Evolutionary conservation across 2,113 vertebrate genomes (phyloP).

Genomic region (Plestiodon gilberti): DNA sequence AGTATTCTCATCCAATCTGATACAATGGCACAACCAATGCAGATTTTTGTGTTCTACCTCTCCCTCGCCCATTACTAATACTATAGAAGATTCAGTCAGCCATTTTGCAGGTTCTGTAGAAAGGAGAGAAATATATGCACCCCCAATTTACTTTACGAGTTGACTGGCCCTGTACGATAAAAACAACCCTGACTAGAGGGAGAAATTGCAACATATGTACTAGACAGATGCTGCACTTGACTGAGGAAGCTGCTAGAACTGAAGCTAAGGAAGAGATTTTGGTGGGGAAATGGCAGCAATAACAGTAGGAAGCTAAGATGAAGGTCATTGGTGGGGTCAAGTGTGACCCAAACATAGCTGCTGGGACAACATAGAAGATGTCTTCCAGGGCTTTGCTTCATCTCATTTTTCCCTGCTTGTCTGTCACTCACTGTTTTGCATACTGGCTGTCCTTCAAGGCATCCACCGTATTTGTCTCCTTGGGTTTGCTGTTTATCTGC

Average conservation of each 20-base stretch:
- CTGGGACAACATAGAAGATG: slow-evolving; percentile 65
- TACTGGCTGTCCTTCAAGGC: slow-evolving; percentile 64
- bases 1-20: background rate
- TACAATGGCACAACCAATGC: background rate
- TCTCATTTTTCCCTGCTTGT: slow-evolving; percentile 68
- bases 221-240: slow-evolving; percentile 11
- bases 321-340: slow-evolving; percentile 69
- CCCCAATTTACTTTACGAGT: background rate
- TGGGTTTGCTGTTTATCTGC: slow-evolving; percentile 69
- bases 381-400: slow-evolving; percentile 67
- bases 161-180: background rate
- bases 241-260: slow-evolving; percentile 34
- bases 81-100: background rate
- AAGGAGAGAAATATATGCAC: background rate
- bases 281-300: slow-evolving; percentile 46
- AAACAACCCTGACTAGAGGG: background rate
- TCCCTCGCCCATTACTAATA: background rate
- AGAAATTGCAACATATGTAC: background rate
- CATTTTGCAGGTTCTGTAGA: background rate
- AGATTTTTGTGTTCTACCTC: background rate
- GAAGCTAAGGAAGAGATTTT: slow-evolving; percentile 1
- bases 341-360: slow-evolving; percentile 51
- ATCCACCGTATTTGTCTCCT: slow-evolving; percentile 62
- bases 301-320: slow-evolving; percentile 40
- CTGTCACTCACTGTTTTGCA: slow-evolving; percentile 67